Percentiles rank a stretch among this genome's conserved stretches.
phyloP scores from a whole-genome alignment of 2,113 vertebrate species.

The Garra rufa region DNA sequence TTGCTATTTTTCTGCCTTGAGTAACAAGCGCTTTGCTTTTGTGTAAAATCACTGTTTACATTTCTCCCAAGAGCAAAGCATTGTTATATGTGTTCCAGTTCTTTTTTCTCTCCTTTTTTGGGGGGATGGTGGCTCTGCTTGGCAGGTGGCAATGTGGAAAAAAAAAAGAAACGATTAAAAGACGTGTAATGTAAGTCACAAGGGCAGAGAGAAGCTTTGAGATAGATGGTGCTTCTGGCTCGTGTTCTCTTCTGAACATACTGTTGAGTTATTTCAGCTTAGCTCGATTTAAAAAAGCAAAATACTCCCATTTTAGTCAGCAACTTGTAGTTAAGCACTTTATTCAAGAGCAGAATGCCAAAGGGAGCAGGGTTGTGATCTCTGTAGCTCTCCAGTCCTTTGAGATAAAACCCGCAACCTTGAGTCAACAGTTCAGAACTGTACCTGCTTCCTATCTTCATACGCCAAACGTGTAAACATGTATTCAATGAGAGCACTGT shows the following conservation, averaged over 20 bases:
- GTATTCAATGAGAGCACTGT: conserved; percentile 19
- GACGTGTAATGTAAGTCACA: conserved; percentile 13
- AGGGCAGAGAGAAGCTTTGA: conserved; percentile 6
- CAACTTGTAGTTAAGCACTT: not conserved
- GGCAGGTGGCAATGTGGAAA: conserved; percentile 3
- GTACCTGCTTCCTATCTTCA: not conserved
- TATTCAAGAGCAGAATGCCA: not conserved
- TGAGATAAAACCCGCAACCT: not conserved
- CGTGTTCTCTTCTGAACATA: not conserved
- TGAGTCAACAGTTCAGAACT: not conserved
- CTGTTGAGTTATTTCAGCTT: conserved; percentile 1
- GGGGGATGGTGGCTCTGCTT: not conserved
- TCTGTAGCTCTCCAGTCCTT: not conserved
- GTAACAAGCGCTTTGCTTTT: conserved; percentile 32
- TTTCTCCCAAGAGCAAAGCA: conserved; percentile 29
- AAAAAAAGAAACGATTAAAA: conserved; percentile 8
- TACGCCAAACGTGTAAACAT: conserved; percentile 51
- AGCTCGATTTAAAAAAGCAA: not conserved
- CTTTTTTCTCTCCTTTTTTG: not conserved
- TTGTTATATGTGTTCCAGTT: conserved; percentile 15
- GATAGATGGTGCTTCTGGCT: not conserved
- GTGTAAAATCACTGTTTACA: conserved; percentile 47
- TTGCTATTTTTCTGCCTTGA: conserved; percentile 21
- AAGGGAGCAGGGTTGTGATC: not conserved
- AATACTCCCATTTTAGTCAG: not conserved